phyloP scores from a whole-genome alignment of 2,113 vertebrate genomes.

The Lophotis ruficrista region DNA sequence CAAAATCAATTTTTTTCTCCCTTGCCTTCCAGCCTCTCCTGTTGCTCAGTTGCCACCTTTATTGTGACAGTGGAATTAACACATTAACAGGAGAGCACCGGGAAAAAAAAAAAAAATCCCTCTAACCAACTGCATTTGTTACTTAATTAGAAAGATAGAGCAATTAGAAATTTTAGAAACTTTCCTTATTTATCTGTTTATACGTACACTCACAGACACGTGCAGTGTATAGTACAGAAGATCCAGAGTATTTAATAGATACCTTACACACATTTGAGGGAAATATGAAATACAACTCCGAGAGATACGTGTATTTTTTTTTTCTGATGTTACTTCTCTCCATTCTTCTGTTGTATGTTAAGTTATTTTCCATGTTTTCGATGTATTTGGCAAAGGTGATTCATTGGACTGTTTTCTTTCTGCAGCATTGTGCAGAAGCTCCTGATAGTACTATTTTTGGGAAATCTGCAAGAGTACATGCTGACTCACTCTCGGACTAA shows the following conservation, averaged over 20 bases:
- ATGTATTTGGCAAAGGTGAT: background rate
- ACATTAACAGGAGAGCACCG: background rate
- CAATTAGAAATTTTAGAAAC: background rate
- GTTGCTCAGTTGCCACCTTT: background rate
- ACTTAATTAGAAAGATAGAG: background rate
- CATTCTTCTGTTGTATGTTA: background rate
- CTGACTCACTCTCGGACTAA: background rate
- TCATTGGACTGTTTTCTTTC: background rate
- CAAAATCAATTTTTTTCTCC: background rate
- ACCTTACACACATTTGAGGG: background rate
- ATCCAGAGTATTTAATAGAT: background rate
- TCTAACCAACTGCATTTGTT: background rate
- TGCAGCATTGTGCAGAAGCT: background rate
- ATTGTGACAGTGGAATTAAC: background rate
- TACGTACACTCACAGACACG: rapidly evolving
- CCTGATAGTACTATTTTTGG: background rate
- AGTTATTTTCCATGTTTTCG: background rate
- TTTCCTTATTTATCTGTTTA: background rate
- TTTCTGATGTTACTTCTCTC: background rate
- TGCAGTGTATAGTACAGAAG: background rate
- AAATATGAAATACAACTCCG: background rate
- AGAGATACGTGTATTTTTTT: background rate
- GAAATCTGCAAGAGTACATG: background rate
- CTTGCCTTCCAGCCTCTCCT: background rate
- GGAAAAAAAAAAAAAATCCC: background rate